These are phyloP conservation scores for Harpalus rubripes DNA, from an alignment of 2,888 invertebrate genomes.

Conservation along the genomic window DNA sequence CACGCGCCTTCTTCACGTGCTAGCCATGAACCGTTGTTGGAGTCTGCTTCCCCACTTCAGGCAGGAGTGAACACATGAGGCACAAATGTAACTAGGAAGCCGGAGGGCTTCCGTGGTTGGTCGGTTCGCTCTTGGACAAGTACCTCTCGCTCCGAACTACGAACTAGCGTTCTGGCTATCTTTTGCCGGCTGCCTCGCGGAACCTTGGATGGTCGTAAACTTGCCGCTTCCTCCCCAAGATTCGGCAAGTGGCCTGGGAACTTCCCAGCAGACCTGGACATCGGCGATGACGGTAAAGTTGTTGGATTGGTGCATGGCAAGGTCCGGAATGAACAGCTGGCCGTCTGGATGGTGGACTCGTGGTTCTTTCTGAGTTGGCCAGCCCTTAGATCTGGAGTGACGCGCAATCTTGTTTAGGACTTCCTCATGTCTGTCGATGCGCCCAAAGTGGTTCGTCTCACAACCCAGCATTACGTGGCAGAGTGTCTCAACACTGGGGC, in stretches of 20 bases:
- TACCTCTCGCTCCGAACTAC: constrained; percentile 41
- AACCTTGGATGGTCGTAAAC: constrained; percentile 43
- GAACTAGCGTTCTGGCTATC: no score
- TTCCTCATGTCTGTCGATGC: no score
- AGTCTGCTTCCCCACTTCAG: constrained; percentile 42
- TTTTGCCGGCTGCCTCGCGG: no score
- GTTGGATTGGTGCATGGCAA: constrained; percentile 8
- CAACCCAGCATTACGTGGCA: no score
- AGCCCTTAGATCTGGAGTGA: no score
- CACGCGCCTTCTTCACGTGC: no score
- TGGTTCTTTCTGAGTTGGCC: no score
- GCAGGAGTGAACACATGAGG: constrained; percentile 28
- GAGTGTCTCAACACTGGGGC: no score
- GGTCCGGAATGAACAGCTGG: not conserved
- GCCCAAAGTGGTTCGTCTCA: no score
- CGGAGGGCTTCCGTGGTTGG: not conserved
- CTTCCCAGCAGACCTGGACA: constrained; percentile 63
- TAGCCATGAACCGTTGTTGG: not conserved
- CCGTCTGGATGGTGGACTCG: constrained; percentile 24
- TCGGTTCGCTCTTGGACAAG: constrained; percentile 22
- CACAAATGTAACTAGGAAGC: not conserved
- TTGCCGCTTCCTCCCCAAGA: constrained; percentile 10
- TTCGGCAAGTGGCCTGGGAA: constrained; percentile 1
- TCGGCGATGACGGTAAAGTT: constrained; percentile 21
- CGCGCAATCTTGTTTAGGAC: no score